Conservation (phyloP, 2,797 vertebrate species). For the Rhinophrynus dorsalis region DNA sequence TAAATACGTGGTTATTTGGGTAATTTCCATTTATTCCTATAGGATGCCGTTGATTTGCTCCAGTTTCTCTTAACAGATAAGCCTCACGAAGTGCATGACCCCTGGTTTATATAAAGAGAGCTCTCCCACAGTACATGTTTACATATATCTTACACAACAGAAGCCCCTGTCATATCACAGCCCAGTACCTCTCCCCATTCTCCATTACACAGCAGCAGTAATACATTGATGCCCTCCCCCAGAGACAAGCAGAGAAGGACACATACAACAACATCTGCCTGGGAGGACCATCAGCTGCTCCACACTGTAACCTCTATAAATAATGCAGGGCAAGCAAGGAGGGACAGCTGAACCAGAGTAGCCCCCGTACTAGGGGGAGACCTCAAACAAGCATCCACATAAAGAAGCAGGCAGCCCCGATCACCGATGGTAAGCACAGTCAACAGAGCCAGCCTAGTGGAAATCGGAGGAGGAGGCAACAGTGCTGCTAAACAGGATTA, state of each 20-base stretch:
- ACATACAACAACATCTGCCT: slow-evolving; percentile 24
- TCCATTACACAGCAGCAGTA: slow-evolving; percentile 17
- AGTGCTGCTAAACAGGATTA: slow-evolving; percentile 1
- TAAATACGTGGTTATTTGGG: too few species aligned
- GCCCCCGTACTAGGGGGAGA: neutral
- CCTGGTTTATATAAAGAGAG: too few species aligned
- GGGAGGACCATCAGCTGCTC: slow-evolving; percentile 8
- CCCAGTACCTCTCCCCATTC: neutral
- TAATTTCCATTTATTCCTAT: too few species aligned
- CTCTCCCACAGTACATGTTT: slow-evolving; percentile 20
- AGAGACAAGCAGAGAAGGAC: slow-evolving; percentile 4
- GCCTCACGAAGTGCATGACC: too few species aligned
- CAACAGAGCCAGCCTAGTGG: neutral
- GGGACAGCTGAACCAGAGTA: slow-evolving; percentile 19
- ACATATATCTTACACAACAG: slow-evolving; percentile 25
- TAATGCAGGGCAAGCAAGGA: slow-evolving; percentile 4
- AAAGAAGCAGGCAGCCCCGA: neutral
- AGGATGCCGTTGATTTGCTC: too few species aligned
- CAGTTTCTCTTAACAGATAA: too few species aligned
- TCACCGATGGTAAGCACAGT: neutral
- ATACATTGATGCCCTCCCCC: slow-evolving; percentile 5
- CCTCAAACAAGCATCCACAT: neutral
- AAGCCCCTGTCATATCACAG: too few species aligned
- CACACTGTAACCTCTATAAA: slow-evolving; percentile 14
- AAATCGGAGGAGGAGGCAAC: neutral